These are phyloP conservation scores for Notodonta ziczac DNA, from an alignment of 2,888 invertebrate species.

Conservation along the genomic window DNA sequence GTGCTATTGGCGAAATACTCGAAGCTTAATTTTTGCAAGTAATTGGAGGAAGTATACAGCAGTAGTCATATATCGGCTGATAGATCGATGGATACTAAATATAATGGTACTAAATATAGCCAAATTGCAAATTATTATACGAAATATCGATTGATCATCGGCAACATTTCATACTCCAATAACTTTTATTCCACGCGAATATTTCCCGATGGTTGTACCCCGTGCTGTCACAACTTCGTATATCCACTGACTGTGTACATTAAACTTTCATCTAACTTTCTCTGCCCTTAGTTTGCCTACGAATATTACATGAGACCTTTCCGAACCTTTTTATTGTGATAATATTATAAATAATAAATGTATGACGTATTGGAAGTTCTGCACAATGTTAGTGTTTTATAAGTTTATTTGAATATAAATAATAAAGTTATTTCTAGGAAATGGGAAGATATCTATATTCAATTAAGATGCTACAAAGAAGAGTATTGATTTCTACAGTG, in stretches of 20 bases:
- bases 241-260: constrained; percentile 8
- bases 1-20: too few species aligned
- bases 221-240: constrained; percentile 3
- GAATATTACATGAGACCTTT: constrained; percentile 16
- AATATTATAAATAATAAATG: constrained; percentile 8
- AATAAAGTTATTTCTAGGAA: too few species aligned
- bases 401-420: not conserved
- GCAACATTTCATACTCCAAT: not conserved
- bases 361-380: not conserved
- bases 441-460: too few species aligned
- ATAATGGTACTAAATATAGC: not conserved
- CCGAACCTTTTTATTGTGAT: constrained; percentile 23
- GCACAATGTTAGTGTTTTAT: too few species aligned
- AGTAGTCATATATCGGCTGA: too few species aligned
- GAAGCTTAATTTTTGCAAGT: too few species aligned
- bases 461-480: too few species aligned
- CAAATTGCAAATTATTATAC: not conserved
- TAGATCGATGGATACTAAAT: too few species aligned
- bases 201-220: not conserved
- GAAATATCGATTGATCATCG: not conserved
- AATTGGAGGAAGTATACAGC: too few species aligned
- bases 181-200: not conserved
- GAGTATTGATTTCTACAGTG: too few species aligned
- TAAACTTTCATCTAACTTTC: constrained; percentile 9
- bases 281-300: constrained; percentile 9